Base-by-base conservation (phyloP, 2,113 vertebrate species). In the Nothoprocta pentlandii region DNA sequence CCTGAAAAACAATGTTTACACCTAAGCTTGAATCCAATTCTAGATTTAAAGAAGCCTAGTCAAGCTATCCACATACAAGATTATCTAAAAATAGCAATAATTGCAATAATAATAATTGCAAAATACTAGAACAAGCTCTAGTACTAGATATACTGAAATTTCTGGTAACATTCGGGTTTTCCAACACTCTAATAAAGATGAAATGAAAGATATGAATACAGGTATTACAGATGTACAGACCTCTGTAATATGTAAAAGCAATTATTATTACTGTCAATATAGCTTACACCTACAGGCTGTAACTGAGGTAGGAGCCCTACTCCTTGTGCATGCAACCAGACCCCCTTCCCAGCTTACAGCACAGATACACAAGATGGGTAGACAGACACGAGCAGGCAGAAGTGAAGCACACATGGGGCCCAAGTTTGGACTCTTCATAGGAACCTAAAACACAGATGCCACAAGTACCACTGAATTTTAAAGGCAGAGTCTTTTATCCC, bases 381-480 rank as follows among this genome's bases (percentile, higher is more conserved):
- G 83, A 88, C 8, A 80, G 16, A 59, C 6, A 58, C 16, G 10
- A 69, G 8, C 6, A 47, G 16, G 5, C 2, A 5, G 15, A 62
- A 1, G 8, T 5, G 30, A 79, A 8, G 4, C 32, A 86, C 26
- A 59, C 1, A 83, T 67, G 0, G 1, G 28, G 54, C 74, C 66
- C 46, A 80, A 58, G 36, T 36, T 84, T 71, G 46, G 49, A 22
- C 19, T 88, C 91, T 91, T 88, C 69, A 93, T 46, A 83, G 46
- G 49, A 69, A 1, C 1, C 42, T 49, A 78, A n/a, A 73, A 34
- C 36, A 83, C n/a, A 68, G 32, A 83, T 91, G 73, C 9, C 17
- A 84, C 42, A 67, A 73, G 16, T 66, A 68, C 41, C n/a, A 23
- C 26, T 68, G 61, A 93, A 94, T 95, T 97, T 84, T 62, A 69